A percentile compares a stretch with the other conserved stretches of the same genome.
These are phyloP conservation scores for Aldabrachelys gigantea DNA, from an alignment of 2,113 vertebrate genomes.

Conservation along the genomic window DNA sequence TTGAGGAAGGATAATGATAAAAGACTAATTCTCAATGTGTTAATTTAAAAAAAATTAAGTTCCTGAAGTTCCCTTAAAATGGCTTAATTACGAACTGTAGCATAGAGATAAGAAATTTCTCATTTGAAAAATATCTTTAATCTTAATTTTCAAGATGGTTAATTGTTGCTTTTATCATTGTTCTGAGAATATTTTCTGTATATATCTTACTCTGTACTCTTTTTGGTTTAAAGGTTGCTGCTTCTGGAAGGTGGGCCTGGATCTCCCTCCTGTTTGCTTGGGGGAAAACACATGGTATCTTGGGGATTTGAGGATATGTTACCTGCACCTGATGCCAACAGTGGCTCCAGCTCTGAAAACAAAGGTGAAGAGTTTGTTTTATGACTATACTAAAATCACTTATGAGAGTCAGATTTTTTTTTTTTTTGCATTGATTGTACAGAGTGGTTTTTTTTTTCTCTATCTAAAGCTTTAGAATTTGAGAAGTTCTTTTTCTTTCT, in stretches of 20 bases:
- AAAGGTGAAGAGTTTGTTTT: constrained; percentile 85
- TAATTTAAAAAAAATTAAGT: background rate
- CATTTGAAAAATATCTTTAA: background rate
- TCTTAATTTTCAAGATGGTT: background rate
- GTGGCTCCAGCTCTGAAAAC: constrained; percentile 87
- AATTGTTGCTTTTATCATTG: background rate
- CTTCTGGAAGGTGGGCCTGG: constrained; percentile 97
- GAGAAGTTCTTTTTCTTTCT: background rate
- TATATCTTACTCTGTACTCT: background rate
- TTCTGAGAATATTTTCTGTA: background rate
- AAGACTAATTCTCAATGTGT: constrained; percentile 14
- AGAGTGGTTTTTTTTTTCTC: background rate
- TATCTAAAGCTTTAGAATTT: background rate
- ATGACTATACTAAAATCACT: background rate
- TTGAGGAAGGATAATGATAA: background rate
- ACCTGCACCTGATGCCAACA: constrained; percentile 91
- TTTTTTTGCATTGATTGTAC: background rate
- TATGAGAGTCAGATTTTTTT: background rate
- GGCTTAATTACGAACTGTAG: background rate
- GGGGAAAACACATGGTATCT: constrained; percentile 96
- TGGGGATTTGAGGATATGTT: constrained; percentile 99
- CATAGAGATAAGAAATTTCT: background rate
- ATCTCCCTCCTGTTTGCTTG: constrained; percentile 95
- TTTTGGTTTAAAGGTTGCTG: constrained; percentile 84
- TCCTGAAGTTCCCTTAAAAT: background rate